A percentile compares a stretch with the other conserved stretches of the same genome.
These are phyloP conservation scores for Henricia sp. DNA, from an alignment of 53 echinoderm and acorn worm genomes.

Conservation along the genomic window DNA sequence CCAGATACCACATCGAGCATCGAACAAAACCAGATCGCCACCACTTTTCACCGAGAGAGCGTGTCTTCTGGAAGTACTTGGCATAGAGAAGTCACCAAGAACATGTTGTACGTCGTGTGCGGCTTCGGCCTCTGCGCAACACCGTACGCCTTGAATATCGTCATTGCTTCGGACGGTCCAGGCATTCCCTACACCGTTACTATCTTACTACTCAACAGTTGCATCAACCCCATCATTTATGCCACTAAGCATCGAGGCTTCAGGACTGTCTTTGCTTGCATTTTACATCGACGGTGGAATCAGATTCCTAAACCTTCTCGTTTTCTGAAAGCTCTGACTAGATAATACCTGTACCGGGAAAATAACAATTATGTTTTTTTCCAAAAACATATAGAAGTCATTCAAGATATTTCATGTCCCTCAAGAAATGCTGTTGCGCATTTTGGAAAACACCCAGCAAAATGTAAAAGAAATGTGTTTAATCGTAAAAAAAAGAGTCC, in stretches of 20 bases:
- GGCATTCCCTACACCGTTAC: slow-evolving; percentile 66
- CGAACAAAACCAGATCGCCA: slow-evolving; percentile 58
- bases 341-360: neutral
- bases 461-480: too few species aligned
- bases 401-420: neutral
- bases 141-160: slow-evolving; percentile 61
- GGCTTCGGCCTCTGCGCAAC: slow-evolving; percentile 68
- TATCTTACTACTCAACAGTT: slow-evolving; percentile 73
- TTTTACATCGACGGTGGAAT: neutral
- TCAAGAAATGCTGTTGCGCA: neutral
- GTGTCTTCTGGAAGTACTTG: too few species aligned
- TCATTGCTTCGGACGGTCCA: slow-evolving; percentile 45
- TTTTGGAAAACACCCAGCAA: too few species aligned
- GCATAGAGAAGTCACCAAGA: slow-evolving; percentile 81
- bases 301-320: neutral
- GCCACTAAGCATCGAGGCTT: slow-evolving; percentile 83
- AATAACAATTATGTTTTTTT: too few species aligned
- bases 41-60: too few species aligned
- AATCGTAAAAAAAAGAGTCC: too few species aligned
- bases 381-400: neutral
- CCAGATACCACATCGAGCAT: neutral
- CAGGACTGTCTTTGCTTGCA: neutral
- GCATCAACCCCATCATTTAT: slow-evolving; percentile 81
- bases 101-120: slow-evolving; percentile 75
- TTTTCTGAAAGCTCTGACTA: neutral